These are phyloP conservation scores for Perognathus longimembris DNA, from an alignment of 2,113 vertebrate species.

Conservation along the genomic window DNA sequence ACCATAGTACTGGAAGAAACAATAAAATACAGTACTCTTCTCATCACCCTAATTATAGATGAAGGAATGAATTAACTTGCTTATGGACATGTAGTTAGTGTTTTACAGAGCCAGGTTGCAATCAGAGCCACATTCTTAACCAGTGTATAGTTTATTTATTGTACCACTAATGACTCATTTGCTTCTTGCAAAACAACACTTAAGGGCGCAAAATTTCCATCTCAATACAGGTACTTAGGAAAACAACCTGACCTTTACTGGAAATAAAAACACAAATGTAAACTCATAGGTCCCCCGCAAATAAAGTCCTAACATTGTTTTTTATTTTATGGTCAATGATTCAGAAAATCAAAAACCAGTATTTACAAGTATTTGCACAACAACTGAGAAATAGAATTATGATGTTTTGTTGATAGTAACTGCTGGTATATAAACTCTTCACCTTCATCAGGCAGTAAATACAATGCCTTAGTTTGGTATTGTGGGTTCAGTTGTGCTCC, in stretches of 20 bases:
- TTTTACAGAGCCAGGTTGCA: not conserved
- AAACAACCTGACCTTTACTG: not conserved
- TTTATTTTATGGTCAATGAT: not conserved
- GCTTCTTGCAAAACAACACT: constrained; percentile 27
- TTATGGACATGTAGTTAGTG: not conserved
- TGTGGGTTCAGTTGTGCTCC: not conserved
- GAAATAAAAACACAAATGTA: constrained; percentile 2
- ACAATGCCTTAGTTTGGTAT: not conserved
- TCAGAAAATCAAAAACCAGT: not conserved
- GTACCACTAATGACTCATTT: constrained; percentile 35
- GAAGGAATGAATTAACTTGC: not conserved
- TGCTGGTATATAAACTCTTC: not conserved
- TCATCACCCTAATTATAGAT: not conserved
- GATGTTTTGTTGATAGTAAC: not conserved
- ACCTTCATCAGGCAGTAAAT: not conserved
- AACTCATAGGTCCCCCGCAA: not conserved
- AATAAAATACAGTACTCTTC: not conserved
- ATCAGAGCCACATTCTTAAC: not conserved
- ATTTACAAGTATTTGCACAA: not conserved
- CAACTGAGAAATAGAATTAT: not conserved
- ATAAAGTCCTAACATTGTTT: not conserved
- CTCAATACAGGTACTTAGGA: constrained; percentile 21
- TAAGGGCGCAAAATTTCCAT: not conserved
- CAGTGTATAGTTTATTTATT: not conserved
- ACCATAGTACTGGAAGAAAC: too few species aligned